Evolutionary conservation across 2,797 vertebrate genomes (phyloP).

Genomic region (Pseudochromis fuscus): DNA sequence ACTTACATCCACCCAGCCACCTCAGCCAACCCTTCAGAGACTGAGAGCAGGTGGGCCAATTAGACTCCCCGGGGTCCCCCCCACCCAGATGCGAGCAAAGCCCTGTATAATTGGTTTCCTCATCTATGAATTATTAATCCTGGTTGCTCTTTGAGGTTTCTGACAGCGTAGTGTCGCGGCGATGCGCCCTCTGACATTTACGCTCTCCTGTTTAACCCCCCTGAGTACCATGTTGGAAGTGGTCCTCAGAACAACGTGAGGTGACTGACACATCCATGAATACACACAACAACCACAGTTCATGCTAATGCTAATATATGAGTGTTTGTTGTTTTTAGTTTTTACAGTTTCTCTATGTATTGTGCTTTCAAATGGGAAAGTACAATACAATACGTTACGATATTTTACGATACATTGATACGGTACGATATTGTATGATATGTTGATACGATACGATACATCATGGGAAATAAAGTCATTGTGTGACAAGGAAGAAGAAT

Average conservation of each 20-base stretch:
- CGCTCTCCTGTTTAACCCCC: slow-evolving; percentile 58
- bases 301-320: not conserved
- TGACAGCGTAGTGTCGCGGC: slow-evolving; percentile 55
- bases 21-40: slow-evolving; percentile 55
- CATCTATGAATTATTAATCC: slow-evolving; percentile 88
- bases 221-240: slow-evolving; percentile 33
- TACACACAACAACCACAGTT: not conserved
- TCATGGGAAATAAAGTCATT: too few relatives aligned
- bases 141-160: slow-evolving; percentile 67
- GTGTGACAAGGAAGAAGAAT: too few relatives aligned
- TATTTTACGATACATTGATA: not conserved
- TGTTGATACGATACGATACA: too few relatives aligned
- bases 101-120: slow-evolving; percentile 84
- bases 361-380: not conserved
- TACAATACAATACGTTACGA: too few relatives aligned
- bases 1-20: slow-evolving; percentile 50
- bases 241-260: slow-evolving; percentile 25
- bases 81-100: slow-evolving; percentile 72
- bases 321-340: not conserved
- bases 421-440: too few relatives aligned
- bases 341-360: not conserved
- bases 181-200: slow-evolving; percentile 59
- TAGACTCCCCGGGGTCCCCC: slow-evolving; percentile 69
- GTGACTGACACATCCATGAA: slow-evolving; percentile 4
- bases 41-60: slow-evolving; percentile 87